Conservation (phyloP, 2,113 vertebrate species). For the Donacobius atricapilla region DNA sequence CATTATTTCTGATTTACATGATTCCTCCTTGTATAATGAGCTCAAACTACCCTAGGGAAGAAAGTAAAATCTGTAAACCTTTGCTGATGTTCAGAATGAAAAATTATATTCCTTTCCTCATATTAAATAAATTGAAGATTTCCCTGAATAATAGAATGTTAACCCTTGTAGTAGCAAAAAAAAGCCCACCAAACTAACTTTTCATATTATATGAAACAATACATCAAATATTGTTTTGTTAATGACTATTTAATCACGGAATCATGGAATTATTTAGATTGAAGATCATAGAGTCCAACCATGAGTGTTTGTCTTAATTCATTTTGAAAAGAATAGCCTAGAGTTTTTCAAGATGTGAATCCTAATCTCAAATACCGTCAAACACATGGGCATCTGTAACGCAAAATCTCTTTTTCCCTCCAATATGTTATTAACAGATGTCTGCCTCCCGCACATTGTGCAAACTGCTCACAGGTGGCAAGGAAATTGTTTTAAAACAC, state of each 20-base stretch:
- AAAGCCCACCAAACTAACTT: neutral
- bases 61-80: neutral
- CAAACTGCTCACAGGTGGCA: slow-evolving; percentile 27
- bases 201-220: neutral
- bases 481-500: neutral
- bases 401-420: neutral
- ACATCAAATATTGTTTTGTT: neutral
- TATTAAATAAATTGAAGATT: neutral
- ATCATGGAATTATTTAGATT: neutral
- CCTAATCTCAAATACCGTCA: neutral
- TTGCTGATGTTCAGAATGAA: neutral
- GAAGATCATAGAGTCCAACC: neutral
- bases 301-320: neutral
- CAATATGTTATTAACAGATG: neutral
- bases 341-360: neutral
- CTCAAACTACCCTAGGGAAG: neutral
- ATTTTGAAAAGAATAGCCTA: neutral
- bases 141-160: neutral
- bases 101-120: neutral
- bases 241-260: neutral
- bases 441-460: neutral
- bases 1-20: neutral
- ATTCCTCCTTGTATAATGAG: neutral
- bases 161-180: neutral
- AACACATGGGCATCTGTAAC: neutral